A percentile compares a stretch with the other conserved stretches of the same genome.
These are phyloP conservation scores for Tipula vernalis DNA, from an alignment of 2,888 invertebrate species.

Conservation along the genomic window DNA sequence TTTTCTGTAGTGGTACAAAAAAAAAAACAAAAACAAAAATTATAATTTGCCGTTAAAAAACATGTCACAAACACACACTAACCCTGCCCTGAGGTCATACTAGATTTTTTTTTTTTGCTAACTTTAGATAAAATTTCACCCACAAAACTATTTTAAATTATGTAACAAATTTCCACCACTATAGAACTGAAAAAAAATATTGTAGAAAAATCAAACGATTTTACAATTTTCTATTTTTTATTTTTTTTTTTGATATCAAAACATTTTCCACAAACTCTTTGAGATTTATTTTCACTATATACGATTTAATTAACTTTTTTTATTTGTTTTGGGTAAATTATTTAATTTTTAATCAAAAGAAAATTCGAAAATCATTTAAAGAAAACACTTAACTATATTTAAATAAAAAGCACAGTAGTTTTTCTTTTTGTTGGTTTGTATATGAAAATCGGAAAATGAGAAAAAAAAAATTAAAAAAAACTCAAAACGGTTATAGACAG, in stretches of 20 bases:
- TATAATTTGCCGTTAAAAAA: constrained; percentile 9
- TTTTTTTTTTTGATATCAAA: background rate
- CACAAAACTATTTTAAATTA: constrained; percentile 1
- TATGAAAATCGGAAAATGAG: background rate
- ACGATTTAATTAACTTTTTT: background rate
- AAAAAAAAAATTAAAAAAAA: background rate
- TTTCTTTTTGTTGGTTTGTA: background rate
- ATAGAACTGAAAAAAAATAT: background rate
- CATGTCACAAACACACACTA: constrained; percentile 23
- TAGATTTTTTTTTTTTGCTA: constrained; percentile 19
- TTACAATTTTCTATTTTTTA: background rate
- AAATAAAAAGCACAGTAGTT: background rate
- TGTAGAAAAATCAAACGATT: background rate
- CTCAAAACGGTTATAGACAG: background rate
- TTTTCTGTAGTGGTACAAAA: constrained; percentile 27
- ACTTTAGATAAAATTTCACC: constrained; percentile 12
- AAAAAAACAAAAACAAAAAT: constrained; percentile 26
- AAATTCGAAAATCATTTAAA: background rate
- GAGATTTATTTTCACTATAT: background rate
- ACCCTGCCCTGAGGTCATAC: constrained; percentile 32
- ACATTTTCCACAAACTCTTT: background rate
- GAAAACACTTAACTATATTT: background rate
- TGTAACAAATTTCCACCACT: background rate
- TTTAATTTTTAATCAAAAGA: background rate
- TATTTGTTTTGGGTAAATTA: background rate